Base-by-base conservation (phyloP, 92 coral and sea anemone genomes). In the Nematostella vectensis region DNA sequence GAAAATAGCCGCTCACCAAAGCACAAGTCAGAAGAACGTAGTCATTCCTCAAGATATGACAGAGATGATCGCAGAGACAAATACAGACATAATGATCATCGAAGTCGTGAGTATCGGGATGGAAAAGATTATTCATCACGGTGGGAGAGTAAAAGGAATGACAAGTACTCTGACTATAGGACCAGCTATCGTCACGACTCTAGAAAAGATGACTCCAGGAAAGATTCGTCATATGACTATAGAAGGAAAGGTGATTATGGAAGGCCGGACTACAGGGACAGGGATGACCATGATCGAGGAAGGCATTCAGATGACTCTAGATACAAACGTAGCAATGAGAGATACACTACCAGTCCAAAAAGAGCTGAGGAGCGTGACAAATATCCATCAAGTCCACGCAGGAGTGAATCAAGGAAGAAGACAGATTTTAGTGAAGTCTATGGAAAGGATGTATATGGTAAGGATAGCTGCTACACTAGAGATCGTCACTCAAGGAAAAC, bases 1-100 rank as follows among this genome's bases (percentile, higher is more conserved):
- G n/a, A n/a, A n/a, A n/a, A n/a, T n/a, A 67, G 63, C 29, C 67
- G 74, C 1, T 85, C 95, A 63, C 95, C 95, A 29, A 77, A 86
- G 33, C 17, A 33, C 57, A 78, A 60, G 47, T 78, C 69, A 31
- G 80, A 78, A 4, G 69, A 65, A 54, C 37, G 70, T 67, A 86
- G 74, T 33, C 74, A 72, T 57, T 86, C 70, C 36, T 62, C 67
- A 55, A 86, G 75, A 72, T 72, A 83, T 50, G 83, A 81, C 37
- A 69, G 86, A 25, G 73, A 59, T 28, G 86, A 83, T 36, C 50
- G 85, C 52, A 57, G 80, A 29, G 89, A 88, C 31, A 87, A 74
- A 27, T 57, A 82, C 33, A 64, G 96, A 18, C 44, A 71, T 36
- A 60, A 61, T 18, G 91, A 73, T 44, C 65, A 40, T 11, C 69